Percentiles rank a stretch among this genome's conserved stretches.
Conservation (phyloP, 2,113 vertebrate genomes). For the Strigops habroptila region DNA sequence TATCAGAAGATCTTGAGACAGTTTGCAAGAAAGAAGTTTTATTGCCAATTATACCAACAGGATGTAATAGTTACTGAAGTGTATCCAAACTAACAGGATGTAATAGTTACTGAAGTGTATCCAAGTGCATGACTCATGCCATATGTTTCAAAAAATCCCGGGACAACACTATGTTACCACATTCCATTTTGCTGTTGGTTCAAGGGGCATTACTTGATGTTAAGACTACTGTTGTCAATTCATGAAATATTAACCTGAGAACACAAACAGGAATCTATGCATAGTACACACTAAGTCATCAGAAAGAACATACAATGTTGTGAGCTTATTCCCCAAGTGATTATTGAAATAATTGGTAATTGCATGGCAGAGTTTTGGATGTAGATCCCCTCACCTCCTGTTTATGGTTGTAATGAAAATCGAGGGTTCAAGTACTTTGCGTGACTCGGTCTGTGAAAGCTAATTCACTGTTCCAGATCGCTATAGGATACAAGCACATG, state of each 20-base stretch:
- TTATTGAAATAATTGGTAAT: not conserved
- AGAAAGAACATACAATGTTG: not conserved
- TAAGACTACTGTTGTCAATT: not conserved
- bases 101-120: not conserved
- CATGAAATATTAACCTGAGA: constrained; percentile 10
- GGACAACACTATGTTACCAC: not conserved
- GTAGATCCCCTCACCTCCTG: accelerated
- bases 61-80: not conserved
- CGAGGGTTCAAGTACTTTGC: not conserved
- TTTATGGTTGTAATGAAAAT: not conserved
- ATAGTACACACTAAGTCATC: not conserved
- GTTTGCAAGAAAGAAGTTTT: not conserved
- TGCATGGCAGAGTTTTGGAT: not conserved
- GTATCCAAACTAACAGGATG: not conserved
- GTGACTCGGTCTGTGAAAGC: not conserved
- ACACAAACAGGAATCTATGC: not conserved
- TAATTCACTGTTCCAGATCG: not conserved
- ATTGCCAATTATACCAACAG: not conserved
- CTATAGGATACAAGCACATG: accelerated
- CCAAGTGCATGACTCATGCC: not conserved
- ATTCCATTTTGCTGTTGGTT: not conserved
- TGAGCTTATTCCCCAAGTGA: not conserved
- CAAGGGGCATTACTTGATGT: not conserved
- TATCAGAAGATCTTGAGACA: not conserved
- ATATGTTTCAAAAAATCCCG: not conserved